Evolutionary conservation across 2,888 invertebrate genomes (phyloP).

Genomic region (Spilarctia lutea): DNA sequence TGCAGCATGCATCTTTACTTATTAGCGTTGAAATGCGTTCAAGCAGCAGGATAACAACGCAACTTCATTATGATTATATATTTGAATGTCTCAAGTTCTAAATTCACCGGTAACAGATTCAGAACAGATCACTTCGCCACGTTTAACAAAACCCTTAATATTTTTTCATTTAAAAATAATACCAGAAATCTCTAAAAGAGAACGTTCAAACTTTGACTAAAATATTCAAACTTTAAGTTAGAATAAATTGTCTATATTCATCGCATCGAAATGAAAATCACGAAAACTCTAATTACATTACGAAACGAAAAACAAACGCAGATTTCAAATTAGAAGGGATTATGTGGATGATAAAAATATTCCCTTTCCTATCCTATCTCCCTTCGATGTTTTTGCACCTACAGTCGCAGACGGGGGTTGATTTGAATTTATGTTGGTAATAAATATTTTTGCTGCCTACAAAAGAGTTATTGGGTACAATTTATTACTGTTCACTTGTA

Average conservation of each 20-base stretch:
- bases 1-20: too few relatives aligned
- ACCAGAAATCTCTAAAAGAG: background rate
- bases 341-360: constrained; percentile 51
- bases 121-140: too few relatives aligned
- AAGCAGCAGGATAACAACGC: too few relatives aligned
- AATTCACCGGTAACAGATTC: too few relatives aligned
- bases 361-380: too few relatives aligned
- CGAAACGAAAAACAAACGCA: constrained; percentile 22
- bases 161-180: background rate
- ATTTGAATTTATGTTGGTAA: constrained; percentile 69
- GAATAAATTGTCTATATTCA: background rate
- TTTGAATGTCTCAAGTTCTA: too few relatives aligned
- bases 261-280: constrained; percentile 6
- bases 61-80: too few relatives aligned
- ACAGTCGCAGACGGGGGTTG: constrained; percentile 57
- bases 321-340: constrained; percentile 36
- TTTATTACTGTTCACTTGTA: constrained; percentile 53
- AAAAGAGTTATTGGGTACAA: constrained; percentile 59
- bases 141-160: background rate
- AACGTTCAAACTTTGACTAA: background rate
- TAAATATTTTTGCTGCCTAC: constrained; percentile 67
- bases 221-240: background rate
- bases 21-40: too few relatives aligned
- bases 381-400: constrained; percentile 56
- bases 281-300: constrained; percentile 22